A percentile compares a stretch with the other conserved stretches of the same genome.
Evolutionary conservation across 2,797 vertebrate genomes (phyloP).

Genomic region (Notolepis coatsorum): DNA sequence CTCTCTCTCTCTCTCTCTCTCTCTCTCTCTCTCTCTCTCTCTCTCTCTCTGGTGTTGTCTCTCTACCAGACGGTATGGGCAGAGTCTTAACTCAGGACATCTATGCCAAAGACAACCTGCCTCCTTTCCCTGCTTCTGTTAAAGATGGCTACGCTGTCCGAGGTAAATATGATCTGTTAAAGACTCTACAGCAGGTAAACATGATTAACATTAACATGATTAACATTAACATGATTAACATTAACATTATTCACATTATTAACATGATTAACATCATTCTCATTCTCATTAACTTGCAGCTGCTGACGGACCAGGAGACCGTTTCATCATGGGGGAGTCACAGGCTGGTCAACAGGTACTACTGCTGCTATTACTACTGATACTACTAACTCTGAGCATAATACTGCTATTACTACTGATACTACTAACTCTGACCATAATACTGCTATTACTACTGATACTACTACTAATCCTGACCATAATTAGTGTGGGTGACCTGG

Average conservation of each 20-base stretch:
- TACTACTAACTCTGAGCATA: neutral
- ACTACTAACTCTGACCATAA: too few species aligned
- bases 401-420: too few species aligned
- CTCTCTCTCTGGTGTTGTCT: neutral
- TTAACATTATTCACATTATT: slow-evolving; percentile 22
- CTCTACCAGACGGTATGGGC: slow-evolving; percentile 91
- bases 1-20: too few species aligned
- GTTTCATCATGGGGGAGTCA: slow-evolving; percentile 98
- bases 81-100: slow-evolving; percentile 98
- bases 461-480: too few species aligned
- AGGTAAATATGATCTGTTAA: slow-evolving; percentile 84
- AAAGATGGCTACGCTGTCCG: slow-evolving; percentile 98
- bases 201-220: too few species aligned
- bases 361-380: slow-evolving; percentile 22
- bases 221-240: neutral
- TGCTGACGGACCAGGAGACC: slow-evolving; percentile 97
- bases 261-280: slow-evolving; percentile 33
- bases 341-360: slow-evolving; percentile 97
- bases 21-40: too few species aligned
- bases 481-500: too few species aligned
- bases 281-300: slow-evolving; percentile 80
- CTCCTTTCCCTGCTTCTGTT: slow-evolving; percentile 97
- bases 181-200: too few species aligned
- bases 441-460: too few species aligned
- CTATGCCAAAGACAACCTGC: slow-evolving; percentile 99